phyloP scores from a whole-genome alignment of 2,797 vertebrate genomes.

The Nyctibius grandis region DNA sequence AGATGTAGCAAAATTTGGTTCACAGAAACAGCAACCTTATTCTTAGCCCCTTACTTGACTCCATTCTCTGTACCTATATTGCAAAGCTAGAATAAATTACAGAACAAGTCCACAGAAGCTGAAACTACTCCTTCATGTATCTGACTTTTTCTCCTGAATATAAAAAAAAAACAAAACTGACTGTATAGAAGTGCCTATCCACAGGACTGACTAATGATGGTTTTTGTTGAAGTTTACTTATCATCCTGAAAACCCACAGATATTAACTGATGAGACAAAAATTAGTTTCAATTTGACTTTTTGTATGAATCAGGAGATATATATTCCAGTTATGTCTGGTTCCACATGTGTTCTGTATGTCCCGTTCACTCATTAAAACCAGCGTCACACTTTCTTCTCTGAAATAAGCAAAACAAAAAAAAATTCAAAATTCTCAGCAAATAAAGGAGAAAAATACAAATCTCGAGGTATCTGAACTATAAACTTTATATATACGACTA shows the following conservation, averaged over 20 bases:
- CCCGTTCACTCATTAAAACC: too few species aligned
- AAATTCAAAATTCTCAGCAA: not conserved
- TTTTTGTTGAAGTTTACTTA: not conserved
- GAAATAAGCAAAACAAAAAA: not conserved
- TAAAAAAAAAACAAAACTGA: not conserved
- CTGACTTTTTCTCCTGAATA: not conserved
- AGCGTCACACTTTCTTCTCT: not conserved
- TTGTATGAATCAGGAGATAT: not conserved
- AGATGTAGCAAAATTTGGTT: not conserved
- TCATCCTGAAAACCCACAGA: not conserved
- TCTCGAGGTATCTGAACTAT: not conserved
- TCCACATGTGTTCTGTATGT: too few species aligned
- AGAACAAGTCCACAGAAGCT: not conserved
- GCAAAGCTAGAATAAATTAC: not conserved
- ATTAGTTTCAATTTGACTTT: not conserved
- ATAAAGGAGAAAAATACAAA: not conserved
- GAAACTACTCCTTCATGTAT: not conserved
- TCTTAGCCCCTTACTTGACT: not conserved
- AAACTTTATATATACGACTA: not conserved
- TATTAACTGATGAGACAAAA: not conserved
- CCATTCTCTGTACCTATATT: not conserved
- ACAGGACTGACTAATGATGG: fast-evolving
- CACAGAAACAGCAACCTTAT: not conserved
- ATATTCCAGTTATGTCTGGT: too few species aligned
- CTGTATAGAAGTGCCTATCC: not conserved